Evolutionary conservation across 2,888 invertebrate genomes (phyloP).

Genomic region (Parapristionchus giblindavisi): DNA sequence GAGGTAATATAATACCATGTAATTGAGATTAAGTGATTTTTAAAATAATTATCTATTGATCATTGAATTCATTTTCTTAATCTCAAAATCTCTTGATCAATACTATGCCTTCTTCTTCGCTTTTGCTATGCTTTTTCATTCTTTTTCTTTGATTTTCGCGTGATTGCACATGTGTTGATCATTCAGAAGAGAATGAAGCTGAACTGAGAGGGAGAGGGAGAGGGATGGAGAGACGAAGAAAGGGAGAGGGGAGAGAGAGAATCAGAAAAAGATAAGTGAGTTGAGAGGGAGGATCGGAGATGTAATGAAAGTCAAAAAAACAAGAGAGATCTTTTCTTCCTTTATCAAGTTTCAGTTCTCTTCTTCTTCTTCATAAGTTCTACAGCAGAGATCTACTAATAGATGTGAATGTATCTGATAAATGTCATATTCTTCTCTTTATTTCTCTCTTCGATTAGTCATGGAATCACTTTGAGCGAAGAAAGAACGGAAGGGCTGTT

Average conservation of each 20-base stretch:
- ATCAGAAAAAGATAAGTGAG: background rate
- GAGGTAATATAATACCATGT: too few species aligned
- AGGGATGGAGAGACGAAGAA: too few species aligned
- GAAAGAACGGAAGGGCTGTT: background rate
- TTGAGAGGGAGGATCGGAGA: background rate
- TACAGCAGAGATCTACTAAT: background rate
- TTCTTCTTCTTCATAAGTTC: background rate
- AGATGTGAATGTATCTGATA: slow-evolving; percentile 12
- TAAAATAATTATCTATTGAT: too few species aligned
- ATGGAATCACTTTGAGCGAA: background rate
- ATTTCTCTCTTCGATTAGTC: background rate
- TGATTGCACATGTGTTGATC: too few species aligned
- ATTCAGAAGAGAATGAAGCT: too few species aligned
- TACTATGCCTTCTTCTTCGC: too few species aligned
- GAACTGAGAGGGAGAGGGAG: background rate
- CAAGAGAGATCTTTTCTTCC: background rate
- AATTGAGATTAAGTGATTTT: too few species aligned
- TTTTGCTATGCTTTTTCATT: too few species aligned
- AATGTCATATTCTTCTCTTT: too few species aligned
- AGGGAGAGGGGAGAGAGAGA: background rate
- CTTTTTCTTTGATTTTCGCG: too few species aligned
- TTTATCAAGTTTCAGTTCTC: background rate
- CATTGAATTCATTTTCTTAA: too few species aligned
- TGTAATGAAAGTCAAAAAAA: slow-evolving; percentile 1
- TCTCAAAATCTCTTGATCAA: too few species aligned